Evolutionary conservation across 2,797 vertebrate genomes (phyloP), one percentile per base, ranked within the genome.

Genomic region (Tapirus indicus): DNA sequence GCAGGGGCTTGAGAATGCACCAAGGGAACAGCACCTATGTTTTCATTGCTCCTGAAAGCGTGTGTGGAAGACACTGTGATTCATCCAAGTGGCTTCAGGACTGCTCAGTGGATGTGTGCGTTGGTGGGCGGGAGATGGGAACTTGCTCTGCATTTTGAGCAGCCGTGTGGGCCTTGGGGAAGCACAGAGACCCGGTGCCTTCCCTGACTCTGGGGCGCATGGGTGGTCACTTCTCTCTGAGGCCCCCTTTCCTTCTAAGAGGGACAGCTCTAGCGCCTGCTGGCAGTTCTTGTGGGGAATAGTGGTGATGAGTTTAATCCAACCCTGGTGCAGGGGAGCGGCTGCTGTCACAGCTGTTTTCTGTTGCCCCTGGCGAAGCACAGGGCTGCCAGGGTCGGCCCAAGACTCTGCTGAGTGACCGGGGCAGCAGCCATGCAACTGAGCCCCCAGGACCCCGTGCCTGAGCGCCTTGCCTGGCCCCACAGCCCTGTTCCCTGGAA

Each of bases 51-150:
- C 49, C 49, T 52, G 49, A 16, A 16, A 16, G 49, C 49, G 14
- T 3, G 14, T 52, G 49, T 16, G 14, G 49, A 52, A 52, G 49
- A 14, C 49, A 52, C 14, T 16, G 49, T 52, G 49, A 16, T 52
- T 52, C 13, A 4, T 13, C 49, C 13, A 1, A 17, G 41, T 12
- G 44, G 6, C 16, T 17, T 74, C 71, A 35, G 56, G 32, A 88
- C 38, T 18, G 52, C 29, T 25, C 13, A 0, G 1, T 74, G 69
- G 56, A 4, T 1, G n/a, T 3, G 12, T 10, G 14, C 54, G 0
- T 74, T n/a, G 5, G 54, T 49, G 41, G 56, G 20, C 18, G 10
- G 44, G 41, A 27, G 13, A 7, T 20, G 5, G 41, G 71, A 18
- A 62, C 41, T 0, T 6, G 77, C n/a, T 79, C 54, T 0, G 49